These are phyloP conservation scores for Cryptosula pallasiana DNA, from an alignment of 2,888 invertebrate genomes.

Conservation along the genomic window DNA sequence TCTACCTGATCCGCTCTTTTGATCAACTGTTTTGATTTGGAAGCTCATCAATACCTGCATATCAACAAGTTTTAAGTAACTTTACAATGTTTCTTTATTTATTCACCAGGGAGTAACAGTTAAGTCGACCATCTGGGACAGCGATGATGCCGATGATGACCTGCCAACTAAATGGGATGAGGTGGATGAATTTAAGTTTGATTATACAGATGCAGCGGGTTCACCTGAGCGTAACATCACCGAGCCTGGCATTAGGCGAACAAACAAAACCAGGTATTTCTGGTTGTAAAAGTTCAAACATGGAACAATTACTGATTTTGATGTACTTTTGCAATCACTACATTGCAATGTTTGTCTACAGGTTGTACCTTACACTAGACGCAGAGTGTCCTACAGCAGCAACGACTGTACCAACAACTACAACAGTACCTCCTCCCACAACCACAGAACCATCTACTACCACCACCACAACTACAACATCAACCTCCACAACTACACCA, in stretches of 20 bases:
- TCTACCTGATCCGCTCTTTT: too few species aligned
- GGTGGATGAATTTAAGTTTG: conserved; percentile 15
- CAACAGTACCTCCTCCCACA: conserved; percentile 16
- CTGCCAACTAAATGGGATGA: not conserved
- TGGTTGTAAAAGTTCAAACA: too few species aligned
- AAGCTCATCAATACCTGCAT: too few species aligned
- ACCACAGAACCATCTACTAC: not conserved
- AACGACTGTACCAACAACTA: not conserved
- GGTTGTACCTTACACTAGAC: not conserved
- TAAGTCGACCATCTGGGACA: not conserved
- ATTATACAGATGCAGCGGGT: conserved; percentile 4
- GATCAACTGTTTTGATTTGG: too few species aligned
- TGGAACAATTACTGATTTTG: too few species aligned
- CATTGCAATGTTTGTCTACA: too few species aligned
- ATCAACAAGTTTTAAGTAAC: too few species aligned
- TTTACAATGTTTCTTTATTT: too few species aligned
- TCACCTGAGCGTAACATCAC: not conserved
- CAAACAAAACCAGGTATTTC: conserved; percentile 4
- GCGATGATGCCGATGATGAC: conserved; percentile 12
- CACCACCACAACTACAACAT: not conserved
- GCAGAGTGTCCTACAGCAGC: not conserved
- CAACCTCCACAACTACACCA: not conserved
- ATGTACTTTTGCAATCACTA: too few species aligned
- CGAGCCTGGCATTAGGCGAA: not conserved
- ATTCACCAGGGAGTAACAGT: not conserved